Base-by-base conservation (phyloP, 2,888 invertebrate species). In the Anticlea derivata region DNA sequence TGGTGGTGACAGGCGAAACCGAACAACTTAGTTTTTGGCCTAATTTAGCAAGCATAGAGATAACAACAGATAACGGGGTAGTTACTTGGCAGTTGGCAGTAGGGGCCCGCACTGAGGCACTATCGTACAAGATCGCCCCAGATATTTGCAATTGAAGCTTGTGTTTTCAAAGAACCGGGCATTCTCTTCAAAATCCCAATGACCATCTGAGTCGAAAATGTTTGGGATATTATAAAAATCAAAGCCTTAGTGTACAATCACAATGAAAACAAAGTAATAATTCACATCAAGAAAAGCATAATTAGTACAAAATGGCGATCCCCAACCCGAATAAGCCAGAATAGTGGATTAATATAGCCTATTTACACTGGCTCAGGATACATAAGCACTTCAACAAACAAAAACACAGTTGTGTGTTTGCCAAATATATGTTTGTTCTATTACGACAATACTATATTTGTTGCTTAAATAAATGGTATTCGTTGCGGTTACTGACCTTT, bases 21-120 rank as follows among this genome's bases (percentile, higher is more conserved):
- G 27, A 30, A 40, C 20, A 12, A 40, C 44, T 43, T 39, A 20
- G 48, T 44, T 53, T 44, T 35, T 24, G 39, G 37, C 33, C 8
- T 47, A 30, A 51, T 47, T 51, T 51, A 23, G 33, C 26, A 41
- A 22, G 35, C 24, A 27, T n/a, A 20, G 27, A 29, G 39, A 41
- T 7, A 23, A 31, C 31, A 30, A 20, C 33, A 29, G 39, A 41
- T 7, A 23, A 31, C 31, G 22, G 5, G 7, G 17, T 24, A 31
- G 24, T 48, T 27, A 34, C 39, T 48, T 38, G 26, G 27, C 10
- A 27, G 5, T 27, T 40, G 39, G 24, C 39, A 47, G 33, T 13
- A 37, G 30, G n/a, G 17, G 13, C 44, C 43, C 31, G 12, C 7
- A 31, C 2, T 17, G 8, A 26, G 7, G 7, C 7, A n/a, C 1